Evolutionary conservation across 2,797 vertebrate genomes (phyloP).

Genomic region (Pseudocheirus occidentalis): DNA sequence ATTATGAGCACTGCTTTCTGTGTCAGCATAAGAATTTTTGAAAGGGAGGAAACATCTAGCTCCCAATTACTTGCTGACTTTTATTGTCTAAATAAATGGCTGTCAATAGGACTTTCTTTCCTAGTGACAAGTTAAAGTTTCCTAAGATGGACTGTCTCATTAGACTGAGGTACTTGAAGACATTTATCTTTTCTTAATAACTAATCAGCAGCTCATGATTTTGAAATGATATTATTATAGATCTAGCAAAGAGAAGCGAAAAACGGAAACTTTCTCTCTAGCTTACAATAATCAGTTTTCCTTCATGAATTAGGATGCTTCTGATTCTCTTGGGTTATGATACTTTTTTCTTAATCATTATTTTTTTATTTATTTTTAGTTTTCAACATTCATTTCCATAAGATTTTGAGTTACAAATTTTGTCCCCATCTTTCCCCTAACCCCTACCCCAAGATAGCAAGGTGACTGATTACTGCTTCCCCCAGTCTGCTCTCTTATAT

Average conservation of each 20-base stretch:
- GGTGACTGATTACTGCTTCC: too few relatives aligned
- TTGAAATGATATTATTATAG: constrained; percentile 27
- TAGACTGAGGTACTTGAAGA: constrained; percentile 51
- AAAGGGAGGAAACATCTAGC: constrained; percentile 17
- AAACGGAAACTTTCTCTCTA: constrained; percentile 8
- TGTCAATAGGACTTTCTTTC: constrained; percentile 53
- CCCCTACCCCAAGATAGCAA: too few relatives aligned
- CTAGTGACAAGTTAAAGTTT: constrained; percentile 52
- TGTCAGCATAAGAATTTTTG: constrained; percentile 41
- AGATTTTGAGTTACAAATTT: too few relatives aligned
- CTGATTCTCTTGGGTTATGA: not conserved
- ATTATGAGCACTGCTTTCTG: constrained; percentile 39
- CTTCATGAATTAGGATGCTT: constrained; percentile 18
- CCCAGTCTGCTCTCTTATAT: too few relatives aligned
- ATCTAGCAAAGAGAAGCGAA: not conserved
- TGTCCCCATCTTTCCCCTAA: too few relatives aligned
- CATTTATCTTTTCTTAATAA: constrained; percentile 40
- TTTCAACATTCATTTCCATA: too few relatives aligned
- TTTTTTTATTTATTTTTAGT: too few relatives aligned
- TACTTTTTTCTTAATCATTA: not conserved
- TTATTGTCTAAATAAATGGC: constrained; percentile 58
- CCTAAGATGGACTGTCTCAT: constrained; percentile 57
- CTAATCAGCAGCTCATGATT: constrained; percentile 40
- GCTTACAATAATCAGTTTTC: constrained; percentile 39
- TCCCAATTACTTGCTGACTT: constrained; percentile 38